These are phyloP conservation scores for Graptemys geographica DNA, from an alignment of 2,797 vertebrate species.

Conservation along the genomic window DNA sequence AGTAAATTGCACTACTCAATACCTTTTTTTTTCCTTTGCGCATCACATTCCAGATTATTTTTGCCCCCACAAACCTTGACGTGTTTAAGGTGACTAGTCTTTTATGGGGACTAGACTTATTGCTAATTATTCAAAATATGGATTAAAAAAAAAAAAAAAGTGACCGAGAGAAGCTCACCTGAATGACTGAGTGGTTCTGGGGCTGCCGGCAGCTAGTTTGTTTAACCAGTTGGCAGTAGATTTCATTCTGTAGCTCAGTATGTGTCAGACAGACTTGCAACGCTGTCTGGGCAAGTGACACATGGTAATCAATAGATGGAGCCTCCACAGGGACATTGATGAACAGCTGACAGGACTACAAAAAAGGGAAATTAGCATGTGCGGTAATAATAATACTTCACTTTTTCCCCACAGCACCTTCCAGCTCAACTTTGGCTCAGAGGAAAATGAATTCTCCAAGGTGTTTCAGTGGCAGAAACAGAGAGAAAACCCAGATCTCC, in stretches of 20 bases:
- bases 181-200: constrained; percentile 90
- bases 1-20: neutral
- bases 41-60: neutral
- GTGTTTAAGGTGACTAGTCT: neutral
- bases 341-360: constrained; percentile 96
- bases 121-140: constrained; percentile 19
- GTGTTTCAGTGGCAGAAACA: neutral
- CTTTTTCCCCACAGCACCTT: neutral
- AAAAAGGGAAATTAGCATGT: neutral
- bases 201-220: constrained; percentile 89
- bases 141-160: neutral
- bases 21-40: neutral
- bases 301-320: constrained; percentile 94
- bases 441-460: neutral
- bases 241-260: constrained; percentile 94
- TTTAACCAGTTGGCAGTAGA: constrained; percentile 96
- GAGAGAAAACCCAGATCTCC: neutral
- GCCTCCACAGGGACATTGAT: constrained; percentile 96
- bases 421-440: neutral
- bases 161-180: constrained; percentile 82
- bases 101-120: neutral
- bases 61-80: neutral
- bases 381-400: neutral
- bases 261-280: constrained; percentile 95
- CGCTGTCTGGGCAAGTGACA: constrained; percentile 94